Conservation (phyloP, 2,888 invertebrate genomes). For the Schizotus pectinicornis region DNA sequence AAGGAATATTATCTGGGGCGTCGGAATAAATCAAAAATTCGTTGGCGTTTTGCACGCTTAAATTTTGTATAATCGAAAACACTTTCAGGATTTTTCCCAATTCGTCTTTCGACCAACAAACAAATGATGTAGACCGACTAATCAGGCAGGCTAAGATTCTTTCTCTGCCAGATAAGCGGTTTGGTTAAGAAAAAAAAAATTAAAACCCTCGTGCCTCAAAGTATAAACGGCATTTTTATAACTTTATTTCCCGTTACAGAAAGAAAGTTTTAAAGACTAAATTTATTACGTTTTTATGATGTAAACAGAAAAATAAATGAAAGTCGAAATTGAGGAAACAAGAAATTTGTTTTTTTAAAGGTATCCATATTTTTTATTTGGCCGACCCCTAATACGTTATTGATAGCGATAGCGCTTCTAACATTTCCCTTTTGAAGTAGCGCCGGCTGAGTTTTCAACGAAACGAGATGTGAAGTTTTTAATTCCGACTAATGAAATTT, state of each 20-base stretch:
- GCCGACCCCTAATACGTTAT: neutral
- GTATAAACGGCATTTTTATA: no score
- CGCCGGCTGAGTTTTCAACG: no score
- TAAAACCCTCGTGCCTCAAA: no score
- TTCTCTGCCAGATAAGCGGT: no score
- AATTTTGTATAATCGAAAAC: constrained; percentile 12
- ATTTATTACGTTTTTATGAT: constrained; percentile 11
- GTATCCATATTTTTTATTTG: constrained; percentile 1
- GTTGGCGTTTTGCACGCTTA: constrained; percentile 11
- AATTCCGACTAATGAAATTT: no score
- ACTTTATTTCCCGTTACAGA: neutral
- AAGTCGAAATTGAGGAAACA: constrained; percentile 6
- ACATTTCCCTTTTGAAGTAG: no score
- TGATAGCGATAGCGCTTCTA: no score
- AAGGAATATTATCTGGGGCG: neutral
- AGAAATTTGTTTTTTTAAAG: constrained; percentile 1
- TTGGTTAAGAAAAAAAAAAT: no score
- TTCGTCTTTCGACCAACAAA: no score
- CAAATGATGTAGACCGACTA: no score
- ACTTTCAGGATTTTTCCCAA: no score
- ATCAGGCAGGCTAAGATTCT: constrained; percentile 15
- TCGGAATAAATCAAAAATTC: constrained; percentile 2
- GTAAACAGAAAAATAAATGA: constrained; percentile 15
- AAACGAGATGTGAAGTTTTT: no score
- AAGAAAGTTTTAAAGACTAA: constrained; percentile 1